Evolutionary conservation across 2,113 vertebrate species (phyloP), one percentile per base, ranked within the genome.

Genomic region (Cacatua alba): DNA sequence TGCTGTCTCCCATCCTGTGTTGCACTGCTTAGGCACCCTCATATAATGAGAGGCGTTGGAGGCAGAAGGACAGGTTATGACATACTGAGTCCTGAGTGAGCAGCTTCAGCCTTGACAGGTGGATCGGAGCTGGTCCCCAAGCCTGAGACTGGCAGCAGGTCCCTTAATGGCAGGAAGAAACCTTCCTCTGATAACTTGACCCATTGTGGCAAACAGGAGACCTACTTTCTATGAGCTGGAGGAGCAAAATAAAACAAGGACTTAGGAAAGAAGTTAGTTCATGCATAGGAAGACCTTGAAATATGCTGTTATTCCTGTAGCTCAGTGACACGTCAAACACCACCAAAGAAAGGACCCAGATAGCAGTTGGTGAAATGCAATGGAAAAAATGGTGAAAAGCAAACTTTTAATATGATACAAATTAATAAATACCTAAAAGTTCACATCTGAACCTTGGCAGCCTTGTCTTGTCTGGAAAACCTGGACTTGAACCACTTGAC

Each of bases 101-200:
- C 7, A 87, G 7, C 44, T 87, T 49, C 49, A 67, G 37, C 41
- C n/a, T 10, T 49, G 55, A 23, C 4, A 5, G 59, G 20, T 33
- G 72, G 33, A 77, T 80, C 43, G 80, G 68, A 72, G 33, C 35
- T 83, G 59, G 35, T 74, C 24, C 77, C 44, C 43, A 60, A 84
- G 59, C 7, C 72, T 65, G 49, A 77, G 59, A 14, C 35, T 63
- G 51, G 49, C 64, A 84, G 51, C 49, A 89, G 53, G 46, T 52
- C 41, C 41, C 41, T 41, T 41, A 41, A 41, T 41, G 41, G 41
- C 29, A 77, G 64, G n/a, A 69, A 51, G 26, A 79, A 94, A 67
- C 62, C 46, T 79, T 82, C 20, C 29, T 92, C 67, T 90, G 52
- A 57, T 96, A 95, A 95, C 64, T 25, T 64, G 76, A 82, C 21